phyloP scores from a whole-genome alignment of 2,888 invertebrate species.

The Oconnorella tubifera region DNA sequence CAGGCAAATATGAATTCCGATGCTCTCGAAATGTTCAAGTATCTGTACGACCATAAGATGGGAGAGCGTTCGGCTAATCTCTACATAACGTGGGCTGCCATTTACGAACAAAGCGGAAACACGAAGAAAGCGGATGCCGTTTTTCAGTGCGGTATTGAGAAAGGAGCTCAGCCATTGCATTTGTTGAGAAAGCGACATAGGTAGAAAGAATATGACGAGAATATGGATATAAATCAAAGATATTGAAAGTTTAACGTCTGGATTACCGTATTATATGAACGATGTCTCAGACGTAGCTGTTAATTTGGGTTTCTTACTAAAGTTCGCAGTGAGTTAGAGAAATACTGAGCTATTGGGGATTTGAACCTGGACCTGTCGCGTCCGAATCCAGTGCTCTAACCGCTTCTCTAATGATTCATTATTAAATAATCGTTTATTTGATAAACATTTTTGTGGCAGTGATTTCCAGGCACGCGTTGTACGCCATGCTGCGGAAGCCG shows the following conservation, averaged over 20 bases:
- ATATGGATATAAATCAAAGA: background rate
- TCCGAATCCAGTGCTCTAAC: too few species aligned
- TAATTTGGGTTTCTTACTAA: too few species aligned
- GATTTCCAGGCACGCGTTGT: conserved; percentile 70
- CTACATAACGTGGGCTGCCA: conserved; percentile 85
- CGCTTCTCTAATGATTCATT: too few species aligned
- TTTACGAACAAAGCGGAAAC: conserved; percentile 77
- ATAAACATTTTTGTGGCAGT: too few species aligned
- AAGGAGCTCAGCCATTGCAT: conserved; percentile 69
- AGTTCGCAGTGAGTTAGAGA: too few species aligned
- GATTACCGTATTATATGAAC: too few species aligned
- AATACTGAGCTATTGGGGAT: too few species aligned
- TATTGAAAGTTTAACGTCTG: too few species aligned
- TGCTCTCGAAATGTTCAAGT: conserved; percentile 66
- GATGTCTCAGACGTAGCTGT: too few species aligned
- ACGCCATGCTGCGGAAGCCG: conserved; percentile 66
- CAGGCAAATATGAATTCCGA: conserved; percentile 56
- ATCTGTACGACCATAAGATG: conserved; percentile 74
- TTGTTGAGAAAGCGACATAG: conserved; percentile 41
- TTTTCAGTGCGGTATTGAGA: conserved; percentile 72
- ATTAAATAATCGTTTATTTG: too few species aligned
- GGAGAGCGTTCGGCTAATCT: conserved; percentile 78
- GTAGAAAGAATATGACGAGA: conserved; percentile 38
- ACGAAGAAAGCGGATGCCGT: conserved; percentile 78
- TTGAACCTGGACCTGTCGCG: too few species aligned